Base-by-base conservation (phyloP, 2,888 invertebrate species). In the Leucoptera coffeella region DNA sequence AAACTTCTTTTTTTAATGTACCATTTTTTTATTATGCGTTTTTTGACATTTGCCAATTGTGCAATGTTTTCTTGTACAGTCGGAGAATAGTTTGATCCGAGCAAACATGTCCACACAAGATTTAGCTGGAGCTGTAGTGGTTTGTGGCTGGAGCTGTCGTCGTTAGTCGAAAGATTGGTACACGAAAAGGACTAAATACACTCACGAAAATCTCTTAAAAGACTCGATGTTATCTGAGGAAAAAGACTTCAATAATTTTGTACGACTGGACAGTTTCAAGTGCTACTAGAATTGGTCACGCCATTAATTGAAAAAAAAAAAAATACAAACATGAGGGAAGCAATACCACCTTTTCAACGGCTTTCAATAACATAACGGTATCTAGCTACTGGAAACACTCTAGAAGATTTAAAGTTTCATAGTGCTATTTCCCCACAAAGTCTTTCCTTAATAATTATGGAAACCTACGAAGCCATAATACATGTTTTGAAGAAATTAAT, bases 381-480 rank as follows among this genome's bases (percentile, higher is more conserved):
- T 31, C 28, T 34, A 34, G 35, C 35, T 5, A 32, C 32, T 30
- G 32, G 30, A 15, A 31, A 29, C 30, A 30, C 31, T 35, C 25
- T 32, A 11, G 35, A 34, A 31, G 31, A 30, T 35, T 32, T 34
- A 28, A 32, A 31, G 25, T 32, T 30, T 30, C 29, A 30, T 25
- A 29, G 32, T 29, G 34, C 32, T 30, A 34, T 30, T 31, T 31
- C 31, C 22, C 29, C 34, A 31, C 31, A 35, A 32, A 31, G 29
- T 29, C 27, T 34, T 32, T 30, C 29, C 29, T 22, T 31, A 29
- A 32, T 30, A 25, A 30, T 32, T 29, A 34, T 29, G 32, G 25
- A 32, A 35, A 30, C 31, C 22, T 34, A 30, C 30, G 32, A 32
- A 22, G 32, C 30, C n/a, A 34, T 32, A 32, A 34, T 30, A 29